Percentiles rank a stretch among this genome's conserved stretches.
phyloP scores from a whole-genome alignment of 2,888 invertebrate genomes.

The Ellobium chinense region DNA sequence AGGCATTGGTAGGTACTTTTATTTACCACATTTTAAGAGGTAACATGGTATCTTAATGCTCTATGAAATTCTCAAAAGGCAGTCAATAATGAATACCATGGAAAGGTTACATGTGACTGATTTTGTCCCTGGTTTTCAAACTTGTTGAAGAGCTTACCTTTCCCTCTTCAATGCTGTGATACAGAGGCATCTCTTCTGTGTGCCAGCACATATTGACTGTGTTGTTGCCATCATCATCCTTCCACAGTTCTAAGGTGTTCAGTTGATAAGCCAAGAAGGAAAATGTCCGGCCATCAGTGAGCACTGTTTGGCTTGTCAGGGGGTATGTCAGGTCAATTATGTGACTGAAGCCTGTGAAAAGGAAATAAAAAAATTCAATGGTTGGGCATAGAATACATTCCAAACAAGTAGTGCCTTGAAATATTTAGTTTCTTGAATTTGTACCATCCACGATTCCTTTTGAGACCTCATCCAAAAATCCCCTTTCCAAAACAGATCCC shows the following conservation, averaged over 20 bases:
- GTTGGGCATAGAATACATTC: not conserved
- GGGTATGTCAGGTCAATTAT: slow-evolving; percentile 95
- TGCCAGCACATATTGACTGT: slow-evolving; percentile 90
- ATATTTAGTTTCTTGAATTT: no score
- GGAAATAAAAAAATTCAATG: not conserved
- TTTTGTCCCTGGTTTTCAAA: no score
- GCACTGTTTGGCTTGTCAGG: slow-evolving; percentile 90
- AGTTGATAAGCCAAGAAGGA: slow-evolving; percentile 94
- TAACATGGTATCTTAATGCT: no score
- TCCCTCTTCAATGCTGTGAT: slow-evolving; percentile 84
- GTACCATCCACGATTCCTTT: no score
- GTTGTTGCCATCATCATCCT: slow-evolving; percentile 82
- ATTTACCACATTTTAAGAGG: no score
- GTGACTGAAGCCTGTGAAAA: slow-evolving; percentile 87
- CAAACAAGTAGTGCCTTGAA: no score
- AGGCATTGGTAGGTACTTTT: no score
- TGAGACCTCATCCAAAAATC: no score
- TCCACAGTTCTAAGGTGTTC: slow-evolving; percentile 87
- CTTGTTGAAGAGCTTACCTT: slow-evolving; percentile 62
- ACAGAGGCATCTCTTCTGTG: slow-evolving; percentile 86
- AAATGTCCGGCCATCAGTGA: slow-evolving; percentile 93
- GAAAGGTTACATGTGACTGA: no score
- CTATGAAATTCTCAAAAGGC: no score
- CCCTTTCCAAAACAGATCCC: not conserved
- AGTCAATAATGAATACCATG: no score